Base-by-base conservation (phyloP, 1,140 invertebrate species). In the Scylla paramamosain region DNA sequence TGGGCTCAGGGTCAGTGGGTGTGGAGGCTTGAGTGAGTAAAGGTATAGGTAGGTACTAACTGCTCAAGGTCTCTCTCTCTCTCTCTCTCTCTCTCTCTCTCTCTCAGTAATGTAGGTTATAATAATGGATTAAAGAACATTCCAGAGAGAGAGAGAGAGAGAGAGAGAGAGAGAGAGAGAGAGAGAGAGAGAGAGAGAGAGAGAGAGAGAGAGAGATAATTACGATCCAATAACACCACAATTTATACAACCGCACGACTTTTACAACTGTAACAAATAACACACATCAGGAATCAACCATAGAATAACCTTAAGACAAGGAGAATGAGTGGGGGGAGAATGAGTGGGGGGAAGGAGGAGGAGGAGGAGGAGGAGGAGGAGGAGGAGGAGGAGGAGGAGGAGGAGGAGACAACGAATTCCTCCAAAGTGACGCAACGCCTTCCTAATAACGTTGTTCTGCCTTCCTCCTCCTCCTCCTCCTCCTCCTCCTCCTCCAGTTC, bases 151-250 rank as follows among this genome's bases (percentile, higher is more conserved):
- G 67, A 77, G 67, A 77, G 67, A 77, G 67, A 77, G 67, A 77
- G 67, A 77, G 67, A 77, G 67, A 77, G 67, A 77, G 67, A 77
- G 67, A 77, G 67, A 77, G 67, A 77, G 67, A 77, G 67, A 77
- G 67, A 77, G 67, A 77, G 67, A 77, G 67, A 77, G 67, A 77
- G 67, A 77, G 67, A 77, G 67, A 77, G 67, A 77, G 67, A 77
- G 67, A 77, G 67, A 77, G 67, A 77, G 67, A 77, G 67, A 77
- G 67, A 77, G 67, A 77, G 67, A 77, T 77, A 77, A 77, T 77
- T n/a, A n/a, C 20, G 67, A 3, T 2, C 67, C 12, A 77, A 77
- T n/a, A n/a, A 59, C 52, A 12, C 10, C 52, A 59, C 52, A 59
- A 12, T 59, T 59, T 14, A 59, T 59, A 59, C 52, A 59, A 59